Evolutionary conservation across 2,113 vertebrate genomes (phyloP), one percentile per base, ranked within the genome.

Genomic region (Rhabdornis inornatus): DNA sequence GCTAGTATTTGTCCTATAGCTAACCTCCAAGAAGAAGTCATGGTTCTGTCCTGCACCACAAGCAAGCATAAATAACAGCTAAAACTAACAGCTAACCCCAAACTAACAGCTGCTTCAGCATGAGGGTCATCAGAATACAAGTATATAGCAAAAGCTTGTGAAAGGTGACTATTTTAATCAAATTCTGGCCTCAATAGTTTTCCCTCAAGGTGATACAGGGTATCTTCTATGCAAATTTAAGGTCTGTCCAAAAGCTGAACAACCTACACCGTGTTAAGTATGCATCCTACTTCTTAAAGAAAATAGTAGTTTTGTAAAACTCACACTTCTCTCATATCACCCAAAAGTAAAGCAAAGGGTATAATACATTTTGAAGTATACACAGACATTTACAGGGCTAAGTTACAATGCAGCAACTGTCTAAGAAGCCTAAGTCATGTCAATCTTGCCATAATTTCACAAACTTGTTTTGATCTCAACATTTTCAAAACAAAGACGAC

Each of bases 81-180:
- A 56, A 56, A 56, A 56, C 31, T 33, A 33, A 74, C 31, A 82
- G 49, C 40, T 92, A 37, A 31, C 47, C n/a, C 33, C 56, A 70
- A 66, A 66, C 16, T 17, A 74, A 70, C 30, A 82, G 53, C 44
- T 92, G 47, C 40, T 75, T 39, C 49, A 87, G 44, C 40, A 71
- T 0, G 0, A 19, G 16, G 21, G 9, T 60, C 30, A 55, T 64
- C 19, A 55, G 9, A 39, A 39, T 2, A 25, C 4, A 75, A 47
- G 31, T 7, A 27, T 7, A 59, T 0, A 47, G 44, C 30, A 27
- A 45, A 72, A 39, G 42, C 33, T 6, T 14, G 12, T 24, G 25
- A 80, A 83, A 83, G 23, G 6, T 42, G 66, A n/a, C 13, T 19
- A 15, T 16, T 80, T 71, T 1, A 21, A 69, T 14, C 40, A 45